phyloP scores from a whole-genome alignment of 2,888 invertebrate genomes.

The Diplazon laetatorius region DNA sequence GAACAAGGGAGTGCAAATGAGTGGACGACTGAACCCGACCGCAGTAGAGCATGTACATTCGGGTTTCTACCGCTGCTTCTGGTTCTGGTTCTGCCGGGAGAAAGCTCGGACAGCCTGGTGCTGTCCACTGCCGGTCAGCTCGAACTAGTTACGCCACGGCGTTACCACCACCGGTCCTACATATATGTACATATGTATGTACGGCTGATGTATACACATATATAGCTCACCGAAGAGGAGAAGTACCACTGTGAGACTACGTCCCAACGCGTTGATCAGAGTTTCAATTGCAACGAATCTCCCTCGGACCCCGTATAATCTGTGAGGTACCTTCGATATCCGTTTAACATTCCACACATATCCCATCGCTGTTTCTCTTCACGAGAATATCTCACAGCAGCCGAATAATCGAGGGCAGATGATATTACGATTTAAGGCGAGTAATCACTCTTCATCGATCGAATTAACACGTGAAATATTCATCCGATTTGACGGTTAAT shows the following conservation, averaged over 20 bases:
- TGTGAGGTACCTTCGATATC: background rate
- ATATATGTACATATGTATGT: background rate
- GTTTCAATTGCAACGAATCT: slow-evolving; percentile 33
- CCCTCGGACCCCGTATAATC: slow-evolving; percentile 15
- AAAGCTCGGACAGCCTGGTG: slow-evolving; percentile 43
- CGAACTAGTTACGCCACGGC: slow-evolving; percentile 51
- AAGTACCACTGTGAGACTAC: slow-evolving; percentile 23
- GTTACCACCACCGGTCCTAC: slow-evolving; percentile 15
- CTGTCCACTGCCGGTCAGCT: slow-evolving; percentile 48
- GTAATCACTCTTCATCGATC: too few relatives aligned
- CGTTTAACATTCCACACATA: too few relatives aligned
- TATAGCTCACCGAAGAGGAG: slow-evolving; percentile 1
- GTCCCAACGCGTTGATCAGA: slow-evolving; percentile 40
- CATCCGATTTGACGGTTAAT: too few relatives aligned
- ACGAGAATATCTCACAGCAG: too few relatives aligned
- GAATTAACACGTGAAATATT: too few relatives aligned
- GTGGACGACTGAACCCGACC: slow-evolving; percentile 76
- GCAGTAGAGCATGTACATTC: slow-evolving; percentile 71
- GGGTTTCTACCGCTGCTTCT: slow-evolving; percentile 40
- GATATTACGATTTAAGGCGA: too few relatives aligned
- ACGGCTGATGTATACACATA: background rate
- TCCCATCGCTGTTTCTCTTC: too few relatives aligned
- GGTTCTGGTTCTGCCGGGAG: slow-evolving; percentile 21
- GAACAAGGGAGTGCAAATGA: slow-evolving; percentile 77
- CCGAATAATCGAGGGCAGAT: too few relatives aligned